Evolutionary conservation across 1,140 invertebrate genomes (phyloP).

Genomic region (Thalassaphorura encarpata): DNA sequence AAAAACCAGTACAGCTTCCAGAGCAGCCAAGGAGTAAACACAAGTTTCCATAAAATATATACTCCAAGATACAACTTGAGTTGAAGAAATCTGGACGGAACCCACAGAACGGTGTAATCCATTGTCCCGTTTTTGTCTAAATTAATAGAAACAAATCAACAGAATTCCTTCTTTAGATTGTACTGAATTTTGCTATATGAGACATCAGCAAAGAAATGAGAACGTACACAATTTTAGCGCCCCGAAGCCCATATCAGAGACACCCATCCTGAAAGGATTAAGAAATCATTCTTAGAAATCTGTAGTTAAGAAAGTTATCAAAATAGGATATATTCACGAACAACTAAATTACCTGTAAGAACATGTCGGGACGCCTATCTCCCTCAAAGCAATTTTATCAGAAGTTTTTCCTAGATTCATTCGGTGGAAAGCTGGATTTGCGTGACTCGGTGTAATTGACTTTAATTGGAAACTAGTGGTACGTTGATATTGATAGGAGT

Average conservation of each 20-base stretch:
- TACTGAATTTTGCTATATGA: slow-evolving; percentile 12
- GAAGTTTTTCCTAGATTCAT: neutral
- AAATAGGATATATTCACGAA: no score
- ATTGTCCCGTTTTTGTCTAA: slow-evolving; percentile 30
- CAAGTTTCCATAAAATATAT: slow-evolving; percentile 19
- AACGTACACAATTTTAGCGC: slow-evolving; percentile 61
- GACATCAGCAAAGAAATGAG: neutral
- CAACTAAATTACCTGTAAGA: no score
- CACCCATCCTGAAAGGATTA: no score
- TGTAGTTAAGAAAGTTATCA: no score
- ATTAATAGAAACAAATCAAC: slow-evolving; percentile 7
- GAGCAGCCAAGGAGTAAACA: slow-evolving; percentile 15
- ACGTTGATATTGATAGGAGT: no score
- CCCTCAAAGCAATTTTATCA: slow-evolving; percentile 45
- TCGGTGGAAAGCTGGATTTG: slow-evolving; percentile 34
- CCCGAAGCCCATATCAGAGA: slow-evolving; percentile 68
- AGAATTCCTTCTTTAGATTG: neutral
- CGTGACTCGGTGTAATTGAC: slow-evolving; percentile 41
- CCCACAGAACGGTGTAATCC: slow-evolving; percentile 34
- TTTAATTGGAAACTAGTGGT: no score
- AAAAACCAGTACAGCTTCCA: no score
- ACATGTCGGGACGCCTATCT: slow-evolving; percentile 83
- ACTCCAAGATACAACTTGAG: slow-evolving; percentile 27
- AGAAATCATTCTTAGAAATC: no score
- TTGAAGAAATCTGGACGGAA: slow-evolving; percentile 34